Base-by-base conservation (phyloP, 2,797 vertebrate genomes). In the Hirundo rustica region DNA sequence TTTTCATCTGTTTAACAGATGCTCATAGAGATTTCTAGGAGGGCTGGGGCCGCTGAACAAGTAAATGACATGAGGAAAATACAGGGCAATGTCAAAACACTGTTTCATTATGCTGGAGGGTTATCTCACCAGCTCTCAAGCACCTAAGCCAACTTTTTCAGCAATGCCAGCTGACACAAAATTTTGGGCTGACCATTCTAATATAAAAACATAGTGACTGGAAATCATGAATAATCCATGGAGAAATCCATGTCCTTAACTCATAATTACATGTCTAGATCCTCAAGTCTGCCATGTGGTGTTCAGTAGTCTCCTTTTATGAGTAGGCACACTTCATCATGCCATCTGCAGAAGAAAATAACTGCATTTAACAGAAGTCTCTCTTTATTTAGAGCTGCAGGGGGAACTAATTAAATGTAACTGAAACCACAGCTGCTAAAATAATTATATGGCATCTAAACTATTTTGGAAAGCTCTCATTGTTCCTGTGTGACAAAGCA, bases 321-420 rank as follows among this genome's bases (percentile, higher is more conserved):
- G 60, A 80, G 70, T n/a, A 95, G 78, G 51, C 79, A 81, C 66
- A 48, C 57, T 89, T 94, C 92, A 96, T 88, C 92, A 91, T 8
- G 64, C 73, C 96, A 97, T 96, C 96, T 96, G 92, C 94, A 89
- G 67, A 72, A 71, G 89, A 96, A 96, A 95, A 94, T 85, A 96
- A 95, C 96, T 96, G 92, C 32, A 85, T 93, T 89, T 94, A 89
- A 91, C 83, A 89, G 79, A 95, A 97, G 71, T 70, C 40, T 94
- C 75, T 94, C 96, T 97, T 84, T 89, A 95, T 96, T 95, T 96
- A 94, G 94, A 97, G 65, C 80, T 94, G 89, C 93, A 96, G 67
- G 78, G 92, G 79, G 65, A 97, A 96, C 93, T 96, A 97, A 97
- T 97, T 97, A 97, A 96, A 96, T 88, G 81, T 95, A 96, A 96